These are phyloP conservation scores for Perizoma affinitatum DNA, from an alignment of 2,888 invertebrate genomes.

Conservation along the genomic window DNA sequence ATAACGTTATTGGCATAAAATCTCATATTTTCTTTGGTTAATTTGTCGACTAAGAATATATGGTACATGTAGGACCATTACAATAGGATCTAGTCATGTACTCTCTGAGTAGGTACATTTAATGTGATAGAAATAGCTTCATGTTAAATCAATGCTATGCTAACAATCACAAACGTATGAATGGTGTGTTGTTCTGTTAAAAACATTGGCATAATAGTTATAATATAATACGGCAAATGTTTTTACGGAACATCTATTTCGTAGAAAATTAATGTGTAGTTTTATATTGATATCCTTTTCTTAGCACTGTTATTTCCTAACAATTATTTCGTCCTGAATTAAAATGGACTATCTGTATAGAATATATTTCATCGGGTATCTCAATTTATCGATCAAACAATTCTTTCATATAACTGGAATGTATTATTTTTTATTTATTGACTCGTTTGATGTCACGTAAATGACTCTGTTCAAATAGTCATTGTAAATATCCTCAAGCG, in stretches of 20 bases:
- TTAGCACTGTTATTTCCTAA: constrained; percentile 59
- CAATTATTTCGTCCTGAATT: constrained; percentile 54
- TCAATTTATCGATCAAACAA: background rate
- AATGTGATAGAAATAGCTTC: constrained; percentile 66
- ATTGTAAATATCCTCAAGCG: constrained; percentile 72
- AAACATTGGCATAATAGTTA: constrained; percentile 40
- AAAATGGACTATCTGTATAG: too few species aligned
- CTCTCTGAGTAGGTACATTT: constrained; percentile 58
- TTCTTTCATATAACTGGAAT: constrained; percentile 34
- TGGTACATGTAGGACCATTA: constrained; percentile 56
- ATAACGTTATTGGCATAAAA: constrained; percentile 56
- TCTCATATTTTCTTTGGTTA: constrained; percentile 39
- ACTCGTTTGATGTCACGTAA: constrained; percentile 22
- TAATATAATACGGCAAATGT: constrained; percentile 12
- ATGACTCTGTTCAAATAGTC: too few species aligned
- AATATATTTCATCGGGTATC: background rate
- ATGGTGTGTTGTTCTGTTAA: constrained; percentile 51
- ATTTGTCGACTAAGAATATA: constrained; percentile 41
- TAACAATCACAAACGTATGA: constrained; percentile 62
- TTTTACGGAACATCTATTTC: constrained; percentile 52
- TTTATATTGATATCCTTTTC: constrained; percentile 61
- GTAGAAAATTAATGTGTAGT: constrained; percentile 75
- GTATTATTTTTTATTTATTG: background rate
- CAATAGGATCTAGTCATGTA: constrained; percentile 71
- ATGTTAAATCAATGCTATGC: constrained; percentile 58